Percentiles rank a stretch among this genome's conserved stretches.
phyloP scores from a whole-genome alignment of 1,140 invertebrate genomes.

The Drosophila tristis region DNA sequence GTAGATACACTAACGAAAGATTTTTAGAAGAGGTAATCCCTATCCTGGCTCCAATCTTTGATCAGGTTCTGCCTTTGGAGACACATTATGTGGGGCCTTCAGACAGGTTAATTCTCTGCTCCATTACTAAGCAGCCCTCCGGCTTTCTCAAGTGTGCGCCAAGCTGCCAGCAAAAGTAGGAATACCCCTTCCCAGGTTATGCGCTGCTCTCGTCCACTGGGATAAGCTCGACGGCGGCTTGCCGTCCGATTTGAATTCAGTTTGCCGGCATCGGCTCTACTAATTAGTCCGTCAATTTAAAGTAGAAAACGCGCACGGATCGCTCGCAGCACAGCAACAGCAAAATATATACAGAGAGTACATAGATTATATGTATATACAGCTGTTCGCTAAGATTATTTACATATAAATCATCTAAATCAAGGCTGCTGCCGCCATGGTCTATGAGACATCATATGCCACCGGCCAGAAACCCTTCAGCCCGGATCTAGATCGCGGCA shows the following conservation, averaged over 20 bases:
- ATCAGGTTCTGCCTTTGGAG: too few relatives aligned
- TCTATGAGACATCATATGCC: constrained; percentile 76
- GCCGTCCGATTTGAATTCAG: constrained; percentile 47
- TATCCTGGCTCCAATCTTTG: too few relatives aligned
- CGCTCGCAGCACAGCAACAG: constrained; percentile 2
- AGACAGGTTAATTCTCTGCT: too few relatives aligned
- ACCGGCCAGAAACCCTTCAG: constrained; percentile 67
- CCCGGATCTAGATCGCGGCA: constrained; percentile 68
- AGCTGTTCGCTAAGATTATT: background rate
- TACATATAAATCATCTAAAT: too few relatives aligned
- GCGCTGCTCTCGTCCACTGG: constrained; percentile 13
- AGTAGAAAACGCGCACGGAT: constrained; percentile 42
- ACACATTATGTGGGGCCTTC: too few relatives aligned
- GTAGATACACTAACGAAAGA: background rate
- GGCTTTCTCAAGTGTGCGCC: too few relatives aligned
- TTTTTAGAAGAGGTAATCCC: background rate
- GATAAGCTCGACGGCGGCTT: constrained; percentile 20
- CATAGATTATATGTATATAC: constrained; percentile 14
- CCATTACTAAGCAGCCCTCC: too few relatives aligned
- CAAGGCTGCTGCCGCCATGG: constrained; percentile 42
- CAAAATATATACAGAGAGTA: background rate
- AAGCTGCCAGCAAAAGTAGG: background rate
- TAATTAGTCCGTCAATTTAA: constrained; percentile 75
- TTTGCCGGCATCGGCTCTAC: constrained; percentile 65
- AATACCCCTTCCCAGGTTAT: constrained; percentile 21